phyloP scores from a whole-genome alignment of 2,797 vertebrate species.

The Cetoscarus ocellatus region DNA sequence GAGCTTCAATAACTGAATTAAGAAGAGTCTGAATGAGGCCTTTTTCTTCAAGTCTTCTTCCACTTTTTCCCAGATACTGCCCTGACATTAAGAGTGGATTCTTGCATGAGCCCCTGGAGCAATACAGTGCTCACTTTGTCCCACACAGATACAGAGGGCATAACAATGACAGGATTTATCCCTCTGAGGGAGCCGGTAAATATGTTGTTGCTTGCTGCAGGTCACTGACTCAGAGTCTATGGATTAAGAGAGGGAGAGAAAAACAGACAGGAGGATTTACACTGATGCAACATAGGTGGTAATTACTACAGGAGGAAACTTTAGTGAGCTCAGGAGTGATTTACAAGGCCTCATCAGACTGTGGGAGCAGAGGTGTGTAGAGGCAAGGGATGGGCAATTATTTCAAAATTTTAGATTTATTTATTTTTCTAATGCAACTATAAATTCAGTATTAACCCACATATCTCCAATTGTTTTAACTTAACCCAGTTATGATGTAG shows the following conservation, averaged over 20 bases:
- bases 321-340: background rate
- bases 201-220: conserved; percentile 47
- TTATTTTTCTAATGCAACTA: background rate
- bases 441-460: too few species aligned
- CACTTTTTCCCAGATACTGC: conserved; percentile 41
- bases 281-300: conserved; percentile 1
- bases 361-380: background rate
- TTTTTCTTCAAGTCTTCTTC: conserved; percentile 58
- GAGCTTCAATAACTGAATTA: conserved; percentile 51
- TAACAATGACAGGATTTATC: conserved; percentile 59
- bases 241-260: conserved; percentile 32
- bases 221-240: conserved; percentile 39
- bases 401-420: too few species aligned
- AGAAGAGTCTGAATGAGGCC: conserved; percentile 60
- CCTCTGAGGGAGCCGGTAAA: conserved; percentile 51
- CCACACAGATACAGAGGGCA: conserved; percentile 34
- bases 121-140: conserved; percentile 54
- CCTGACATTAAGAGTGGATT: conserved; percentile 6
- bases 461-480: too few species aligned
- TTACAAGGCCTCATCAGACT: background rate
- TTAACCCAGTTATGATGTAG: too few species aligned
- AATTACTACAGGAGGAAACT: background rate
- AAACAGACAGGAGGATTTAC: conserved; percentile 29
- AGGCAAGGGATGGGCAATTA: background rate
- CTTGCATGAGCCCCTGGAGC: conserved; percentile 2